These are phyloP conservation scores for Drosophila erecta DNA, from an alignment of 1,140 invertebrate genomes.

Conservation along the genomic window DNA sequence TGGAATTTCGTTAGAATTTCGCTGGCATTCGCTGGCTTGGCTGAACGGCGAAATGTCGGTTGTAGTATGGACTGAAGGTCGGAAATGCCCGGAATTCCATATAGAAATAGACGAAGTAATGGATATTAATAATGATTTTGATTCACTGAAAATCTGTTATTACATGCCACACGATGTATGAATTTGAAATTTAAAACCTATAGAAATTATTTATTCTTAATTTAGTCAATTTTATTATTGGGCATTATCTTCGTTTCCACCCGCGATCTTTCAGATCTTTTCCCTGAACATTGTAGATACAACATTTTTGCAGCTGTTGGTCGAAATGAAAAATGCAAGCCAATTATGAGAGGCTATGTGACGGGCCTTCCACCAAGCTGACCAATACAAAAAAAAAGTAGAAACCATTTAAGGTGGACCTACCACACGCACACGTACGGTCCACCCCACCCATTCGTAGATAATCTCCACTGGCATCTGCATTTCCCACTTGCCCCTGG, in stretches of 20 bases:
- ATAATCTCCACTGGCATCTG: slow-evolving; percentile 24
- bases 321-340: slow-evolving; percentile 28
- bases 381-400: not conserved
- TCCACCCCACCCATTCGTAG: not conserved
- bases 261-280: slow-evolving; percentile 7
- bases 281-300: slow-evolving; percentile 2
- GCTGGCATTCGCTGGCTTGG: not conserved
- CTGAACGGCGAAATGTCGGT: not conserved
- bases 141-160: too few relatives aligned
- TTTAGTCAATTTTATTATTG: too few relatives aligned
- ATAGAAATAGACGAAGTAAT: not conserved
- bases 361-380: slow-evolving; percentile 8
- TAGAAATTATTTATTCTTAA: too few relatives aligned
- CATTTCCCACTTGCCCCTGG: slow-evolving; percentile 16
- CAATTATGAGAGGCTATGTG: slow-evolving; percentile 31
- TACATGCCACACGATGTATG: not conserved
- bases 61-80: slow-evolving; percentile 1
- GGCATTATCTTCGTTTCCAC: not conserved
- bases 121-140: too few relatives aligned
- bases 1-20: slow-evolving; percentile 28
- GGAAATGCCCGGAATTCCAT: not conserved
- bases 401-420: slow-evolving; percentile 25
- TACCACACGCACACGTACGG: slow-evolving; percentile 19
- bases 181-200: not conserved
- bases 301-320: slow-evolving; percentile 32